Evolutionary conservation across 2,113 vertebrate genomes (phyloP).

Genomic region (Todiramphus chloris): DNA sequence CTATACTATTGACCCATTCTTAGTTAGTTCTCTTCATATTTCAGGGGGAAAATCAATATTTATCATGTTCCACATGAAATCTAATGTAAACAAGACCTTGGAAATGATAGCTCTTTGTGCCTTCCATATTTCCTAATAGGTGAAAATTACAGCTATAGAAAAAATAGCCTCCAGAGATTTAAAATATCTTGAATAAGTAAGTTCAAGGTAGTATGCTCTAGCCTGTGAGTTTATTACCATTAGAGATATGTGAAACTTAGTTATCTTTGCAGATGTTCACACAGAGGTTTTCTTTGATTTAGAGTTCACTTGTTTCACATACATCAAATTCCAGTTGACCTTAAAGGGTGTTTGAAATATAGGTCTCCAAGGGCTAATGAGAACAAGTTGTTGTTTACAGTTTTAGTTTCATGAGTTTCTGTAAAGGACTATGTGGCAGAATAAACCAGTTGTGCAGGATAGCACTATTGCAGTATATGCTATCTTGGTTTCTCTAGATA

Average conservation of each 20-base stretch:
- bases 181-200: neutral
- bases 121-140: neutral
- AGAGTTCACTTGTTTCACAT: neutral
- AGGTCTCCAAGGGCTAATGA: neutral
- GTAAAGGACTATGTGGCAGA: neutral
- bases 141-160: neutral
- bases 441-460: neutral
- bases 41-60: slow-evolving; percentile 6
- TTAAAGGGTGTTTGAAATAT: neutral
- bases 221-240: neutral
- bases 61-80: neutral
- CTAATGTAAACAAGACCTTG: neutral
- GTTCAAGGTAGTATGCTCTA: neutral
- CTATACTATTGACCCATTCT: neutral
- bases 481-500: neutral
- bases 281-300: neutral
- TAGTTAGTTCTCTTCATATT: neutral
- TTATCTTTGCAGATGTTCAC: neutral
- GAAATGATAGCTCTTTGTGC: neutral
- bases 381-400: neutral
- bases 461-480: neutral
- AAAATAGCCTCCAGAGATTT: neutral
- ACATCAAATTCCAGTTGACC: neutral
- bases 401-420: neutral
- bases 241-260: neutral